Conservation (phyloP, 2,888 invertebrate genomes). For the Scaptomyza tumidula region DNA sequence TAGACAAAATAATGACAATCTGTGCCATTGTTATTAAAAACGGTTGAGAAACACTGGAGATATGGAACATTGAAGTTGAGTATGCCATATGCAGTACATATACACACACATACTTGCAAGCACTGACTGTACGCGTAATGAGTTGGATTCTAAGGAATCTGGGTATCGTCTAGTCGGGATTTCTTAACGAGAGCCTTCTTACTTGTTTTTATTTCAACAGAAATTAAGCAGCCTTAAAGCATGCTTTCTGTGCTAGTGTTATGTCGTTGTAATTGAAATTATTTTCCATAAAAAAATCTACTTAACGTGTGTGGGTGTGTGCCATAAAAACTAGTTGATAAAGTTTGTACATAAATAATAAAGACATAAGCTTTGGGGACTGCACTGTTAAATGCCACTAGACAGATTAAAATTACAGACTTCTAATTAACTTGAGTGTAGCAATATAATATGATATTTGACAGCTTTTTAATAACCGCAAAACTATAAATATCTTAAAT, state of each 20-base stretch:
- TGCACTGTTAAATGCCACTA: constrained; percentile 19
- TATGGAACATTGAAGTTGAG: too few relatives aligned
- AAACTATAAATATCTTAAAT: constrained; percentile 46
- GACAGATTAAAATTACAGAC: constrained; percentile 27
- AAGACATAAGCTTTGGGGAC: background rate
- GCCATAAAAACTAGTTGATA: background rate
- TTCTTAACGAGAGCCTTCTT: too few relatives aligned
- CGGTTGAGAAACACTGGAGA: too few relatives aligned
- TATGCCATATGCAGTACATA: too few relatives aligned
- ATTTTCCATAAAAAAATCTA: background rate
- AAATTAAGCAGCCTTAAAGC: background rate
- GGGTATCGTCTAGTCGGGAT: too few relatives aligned
- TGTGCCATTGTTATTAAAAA: too few relatives aligned
- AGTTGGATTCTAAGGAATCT: too few relatives aligned
- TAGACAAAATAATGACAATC: too few relatives aligned
- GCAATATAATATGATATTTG: constrained; percentile 23
- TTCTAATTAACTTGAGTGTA: constrained; percentile 19
- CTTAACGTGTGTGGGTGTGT: background rate
- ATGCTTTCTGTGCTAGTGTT: background rate
- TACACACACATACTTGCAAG: too few relatives aligned
- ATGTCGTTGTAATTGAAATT: background rate
- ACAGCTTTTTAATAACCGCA: too few relatives aligned
- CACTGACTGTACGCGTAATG: too few relatives aligned
- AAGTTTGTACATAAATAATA: constrained; percentile 13
- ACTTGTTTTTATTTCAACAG: background rate